Evolutionary conservation across 2,797 vertebrate genomes (phyloP).

Genomic region (Glyptemys insculpta): DNA sequence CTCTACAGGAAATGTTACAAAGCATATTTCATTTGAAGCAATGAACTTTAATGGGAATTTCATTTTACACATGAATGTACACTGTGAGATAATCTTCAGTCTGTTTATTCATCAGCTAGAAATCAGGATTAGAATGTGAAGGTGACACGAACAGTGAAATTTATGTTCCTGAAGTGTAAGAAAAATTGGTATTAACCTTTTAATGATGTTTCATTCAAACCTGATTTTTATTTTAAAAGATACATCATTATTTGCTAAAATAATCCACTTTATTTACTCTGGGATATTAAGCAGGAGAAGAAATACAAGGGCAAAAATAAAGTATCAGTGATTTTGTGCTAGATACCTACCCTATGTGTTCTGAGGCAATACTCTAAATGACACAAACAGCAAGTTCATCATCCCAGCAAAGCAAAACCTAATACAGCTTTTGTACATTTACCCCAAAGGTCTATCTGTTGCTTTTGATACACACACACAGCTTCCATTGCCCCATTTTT

Average conservation of each 20-base stretch:
- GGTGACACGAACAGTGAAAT: slow-evolving; percentile 52
- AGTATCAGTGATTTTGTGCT: slow-evolving; percentile 26
- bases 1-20: slow-evolving; percentile 61
- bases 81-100: slow-evolving; percentile 69
- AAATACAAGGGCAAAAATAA: not conserved
- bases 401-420: slow-evolving; percentile 21
- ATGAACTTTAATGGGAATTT: slow-evolving; percentile 74
- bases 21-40: slow-evolving; percentile 68
- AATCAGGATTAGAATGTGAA: slow-evolving; percentile 58
- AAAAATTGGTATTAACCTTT: slow-evolving; percentile 67
- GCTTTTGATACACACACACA: not conserved
- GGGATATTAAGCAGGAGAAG: not conserved
- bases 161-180: slow-evolving; percentile 35
- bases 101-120: slow-evolving; percentile 76
- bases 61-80: slow-evolving; percentile 69
- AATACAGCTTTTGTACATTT: not conserved
- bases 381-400: not conserved
- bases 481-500: not conserved
- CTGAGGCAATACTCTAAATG: not conserved
- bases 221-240: slow-evolving; percentile 36
- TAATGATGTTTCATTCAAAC: slow-evolving; percentile 48
- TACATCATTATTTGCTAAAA: slow-evolving; percentile 11
- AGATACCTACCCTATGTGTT: not conserved
- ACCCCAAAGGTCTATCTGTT: slow-evolving; percentile 2
- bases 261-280: slow-evolving; percentile 30